phyloP scores from a whole-genome alignment of 2,888 invertebrate genomes.

The Subacronicta megacephala region DNA sequence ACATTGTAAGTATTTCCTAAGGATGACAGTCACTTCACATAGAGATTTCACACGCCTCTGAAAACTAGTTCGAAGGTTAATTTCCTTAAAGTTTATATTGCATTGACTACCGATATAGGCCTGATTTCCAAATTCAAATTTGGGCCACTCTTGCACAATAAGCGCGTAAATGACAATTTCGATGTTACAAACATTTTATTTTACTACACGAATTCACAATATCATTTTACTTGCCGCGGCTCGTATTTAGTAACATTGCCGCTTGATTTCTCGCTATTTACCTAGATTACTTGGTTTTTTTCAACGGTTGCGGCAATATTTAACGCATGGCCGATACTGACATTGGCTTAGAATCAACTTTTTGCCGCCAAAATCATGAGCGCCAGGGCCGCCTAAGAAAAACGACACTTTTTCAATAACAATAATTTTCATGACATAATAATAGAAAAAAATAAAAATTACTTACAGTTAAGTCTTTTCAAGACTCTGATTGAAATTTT shows the following conservation, averaged over 20 bases:
- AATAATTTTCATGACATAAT: constrained; percentile 62
- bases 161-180: constrained; percentile 58
- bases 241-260: constrained; percentile 77
- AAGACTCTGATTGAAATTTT: constrained; percentile 50
- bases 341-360: constrained; percentile 80
- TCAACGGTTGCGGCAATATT: constrained; percentile 81
- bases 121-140: constrained; percentile 36
- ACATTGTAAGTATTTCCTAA: no score
- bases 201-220: constrained; percentile 64
- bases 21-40: no score
- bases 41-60: no score
- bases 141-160: constrained; percentile 44
- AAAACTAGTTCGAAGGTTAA: neutral
- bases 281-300: constrained; percentile 86
- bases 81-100: neutral
- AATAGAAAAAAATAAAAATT: constrained; percentile 43
- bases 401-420: constrained; percentile 59
- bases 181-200: constrained; percentile 51
- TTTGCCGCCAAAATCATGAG: constrained; percentile 76
- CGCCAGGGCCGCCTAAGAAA: constrained; percentile 70
- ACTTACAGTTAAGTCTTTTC: constrained; percentile 47
- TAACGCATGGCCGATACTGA: constrained; percentile 84
- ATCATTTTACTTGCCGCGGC: constrained; percentile 60
- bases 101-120: neutral
- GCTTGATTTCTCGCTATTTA: constrained; percentile 87